Conservation (phyloP, 2,797 vertebrate genomes). For the Geotrypetes seraphini region DNA sequence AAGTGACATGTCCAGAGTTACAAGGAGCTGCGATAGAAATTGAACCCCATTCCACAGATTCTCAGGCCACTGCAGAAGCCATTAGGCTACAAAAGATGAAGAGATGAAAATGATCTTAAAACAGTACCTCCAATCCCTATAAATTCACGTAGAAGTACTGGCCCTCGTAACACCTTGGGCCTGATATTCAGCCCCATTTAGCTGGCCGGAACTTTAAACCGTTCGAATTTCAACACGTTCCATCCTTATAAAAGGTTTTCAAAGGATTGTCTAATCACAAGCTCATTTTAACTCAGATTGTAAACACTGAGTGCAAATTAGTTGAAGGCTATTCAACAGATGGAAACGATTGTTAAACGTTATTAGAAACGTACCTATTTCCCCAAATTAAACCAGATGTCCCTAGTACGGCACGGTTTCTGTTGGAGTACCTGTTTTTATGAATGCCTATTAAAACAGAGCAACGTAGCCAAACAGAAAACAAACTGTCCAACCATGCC, state of each 20-base stretch:
- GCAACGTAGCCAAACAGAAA: constrained; percentile 4
- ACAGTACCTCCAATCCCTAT: no score
- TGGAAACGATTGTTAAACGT: neutral
- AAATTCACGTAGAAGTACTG: no score
- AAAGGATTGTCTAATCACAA: constrained; percentile 4
- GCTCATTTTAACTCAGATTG: constrained; percentile 13
- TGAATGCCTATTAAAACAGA: constrained; percentile 3
- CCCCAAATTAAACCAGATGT: neutral
- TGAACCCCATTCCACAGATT: no score
- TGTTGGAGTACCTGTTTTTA: constrained; percentile 9
- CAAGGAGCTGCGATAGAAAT: no score
- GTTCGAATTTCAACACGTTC: constrained; percentile 3
- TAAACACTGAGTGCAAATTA: constrained; percentile 1
- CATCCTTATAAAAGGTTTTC: no score
- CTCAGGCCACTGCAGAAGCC: no score
- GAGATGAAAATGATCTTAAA: no score
- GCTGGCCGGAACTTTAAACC: constrained; percentile 1
- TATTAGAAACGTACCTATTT: constrained; percentile 8
- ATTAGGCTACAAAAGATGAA: no score
- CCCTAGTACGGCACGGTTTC: neutral
- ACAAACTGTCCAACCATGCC: neutral
- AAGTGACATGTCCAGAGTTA: no score
- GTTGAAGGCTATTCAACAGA: neutral
- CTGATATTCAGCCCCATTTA: no score
- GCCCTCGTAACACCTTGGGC: no score